Evolutionary conservation across 2,888 invertebrate species (phyloP).

Genomic region (Mantis religiosa): DNA sequence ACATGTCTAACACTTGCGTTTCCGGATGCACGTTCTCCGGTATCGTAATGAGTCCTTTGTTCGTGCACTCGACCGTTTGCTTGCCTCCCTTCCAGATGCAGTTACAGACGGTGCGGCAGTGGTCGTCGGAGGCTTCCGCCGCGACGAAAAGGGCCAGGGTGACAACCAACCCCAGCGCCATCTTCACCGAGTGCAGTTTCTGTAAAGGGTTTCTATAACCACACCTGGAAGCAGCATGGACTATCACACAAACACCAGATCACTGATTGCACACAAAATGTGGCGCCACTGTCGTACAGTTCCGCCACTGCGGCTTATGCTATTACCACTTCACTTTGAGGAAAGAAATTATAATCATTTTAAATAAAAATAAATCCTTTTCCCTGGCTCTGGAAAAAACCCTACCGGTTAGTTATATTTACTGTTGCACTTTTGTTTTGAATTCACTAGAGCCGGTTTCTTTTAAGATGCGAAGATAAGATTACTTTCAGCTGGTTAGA

Average conservation of each 20-base stretch:
- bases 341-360: background rate
- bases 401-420: background rate
- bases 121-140: constrained; percentile 34
- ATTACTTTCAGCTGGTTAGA: background rate
- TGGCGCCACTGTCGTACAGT: background rate
- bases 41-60: constrained; percentile 75
- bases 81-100: constrained; percentile 95
- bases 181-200: background rate
- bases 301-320: background rate
- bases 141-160: background rate
- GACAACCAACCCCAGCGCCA: background rate
- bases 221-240: background rate
- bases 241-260: background rate
- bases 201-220: background rate
- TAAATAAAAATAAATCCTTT: background rate
- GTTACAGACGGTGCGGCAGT: constrained; percentile 72
- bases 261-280: background rate
- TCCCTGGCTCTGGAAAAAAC: background rate
- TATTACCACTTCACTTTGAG: background rate
- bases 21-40: constrained; percentile 82
- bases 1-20: constrained; percentile 87
- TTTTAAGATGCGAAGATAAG: background rate
- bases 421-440: background rate
- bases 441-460: background rate
- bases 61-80: constrained; percentile 86